Evolutionary conservation across 2,888 invertebrate species (phyloP), one percentile per base, ranked within the genome.

Genomic region (Diploptera punctata): DNA sequence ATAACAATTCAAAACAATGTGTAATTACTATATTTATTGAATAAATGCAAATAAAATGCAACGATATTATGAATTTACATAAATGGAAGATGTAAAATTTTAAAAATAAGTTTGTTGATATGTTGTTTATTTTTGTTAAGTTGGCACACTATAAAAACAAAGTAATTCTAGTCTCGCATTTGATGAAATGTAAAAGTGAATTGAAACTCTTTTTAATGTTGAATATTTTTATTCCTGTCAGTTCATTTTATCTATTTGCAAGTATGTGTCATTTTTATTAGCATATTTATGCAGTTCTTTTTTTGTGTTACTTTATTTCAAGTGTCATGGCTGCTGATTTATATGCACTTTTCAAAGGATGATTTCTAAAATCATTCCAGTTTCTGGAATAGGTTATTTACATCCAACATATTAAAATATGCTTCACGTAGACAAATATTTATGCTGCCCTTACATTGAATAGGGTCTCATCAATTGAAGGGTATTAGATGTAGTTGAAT

Each of bases 51-150:
- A 57, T 57, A 16, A 4, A 31, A 29, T 31, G 29, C 29, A 57
- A 13, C n/a, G 24, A 29, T 29, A 57, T 57, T n/a, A 29, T 29
- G 26, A 29, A 29, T 7, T 57, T 57, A 57, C 29, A 29, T 38
- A 13, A 29, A n/a, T 29, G 47, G 24, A 57, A 24, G n/a, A 29
- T n/a, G 7, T 29, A 24, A 29, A 33, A 33, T 24, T 26, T 57
- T 31, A 29, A 57, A 24, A 57, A 3, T 57, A n/a, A 57, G 24
- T 57, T 29, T 54, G 21, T 57, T 57, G 57, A 29, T 57, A 57
- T 29, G 16, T 57, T 57, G 57, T 57, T 29, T 57, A 57, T 29
- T 57, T 57, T 57, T 57, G 57, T 57, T 57, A n/a, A 57, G 31
- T 57, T 57, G 57, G 57, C 29, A n/a, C 29, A 16, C n/a, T n/a